A percentile compares a stretch with the other conserved stretches of the same genome.
Conservation (phyloP, 2,888 invertebrate species). For the Alviniconcha strummeri region DNA sequence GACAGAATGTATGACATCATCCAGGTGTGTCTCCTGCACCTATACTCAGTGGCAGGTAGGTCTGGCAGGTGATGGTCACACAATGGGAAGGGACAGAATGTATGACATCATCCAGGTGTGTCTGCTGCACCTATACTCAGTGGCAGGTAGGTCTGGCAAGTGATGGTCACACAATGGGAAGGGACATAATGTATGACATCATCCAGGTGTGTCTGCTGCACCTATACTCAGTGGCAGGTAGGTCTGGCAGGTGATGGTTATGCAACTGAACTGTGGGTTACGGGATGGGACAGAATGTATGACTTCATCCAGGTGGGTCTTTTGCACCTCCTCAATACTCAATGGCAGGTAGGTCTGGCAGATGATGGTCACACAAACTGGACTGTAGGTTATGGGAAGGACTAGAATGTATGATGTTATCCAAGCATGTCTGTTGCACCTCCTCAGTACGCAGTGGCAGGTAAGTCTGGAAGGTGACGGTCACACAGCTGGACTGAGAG, state of each 20-base stretch:
- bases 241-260: neutral
- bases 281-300: too few relatives aligned
- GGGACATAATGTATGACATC: constrained; percentile 19
- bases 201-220: constrained; percentile 67
- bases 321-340: constrained; percentile 65
- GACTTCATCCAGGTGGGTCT: constrained; percentile 63
- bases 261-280: constrained; percentile 38
- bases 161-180: too few relatives aligned
- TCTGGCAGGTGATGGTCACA: too few relatives aligned
- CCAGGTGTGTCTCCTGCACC: constrained; percentile 65
- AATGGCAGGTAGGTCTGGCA: constrained; percentile 64
- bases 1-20: constrained; percentile 40
- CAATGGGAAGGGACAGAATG: too few relatives aligned
- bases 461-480: too few relatives aligned
- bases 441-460: too few relatives aligned
- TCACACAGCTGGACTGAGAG: too few relatives aligned
- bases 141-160: constrained; percentile 62
- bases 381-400: too few relatives aligned
- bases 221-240: constrained; percentile 70
- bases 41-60: constrained; percentile 70
- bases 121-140: constrained; percentile 67
- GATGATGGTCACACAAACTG: constrained; percentile 49
- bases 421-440: too few relatives aligned
- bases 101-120: constrained; percentile 56
- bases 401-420: too few relatives aligned